Evolutionary conservation across 2,888 invertebrate species (phyloP).

Genomic region (Ornithoptera alexandrae): DNA sequence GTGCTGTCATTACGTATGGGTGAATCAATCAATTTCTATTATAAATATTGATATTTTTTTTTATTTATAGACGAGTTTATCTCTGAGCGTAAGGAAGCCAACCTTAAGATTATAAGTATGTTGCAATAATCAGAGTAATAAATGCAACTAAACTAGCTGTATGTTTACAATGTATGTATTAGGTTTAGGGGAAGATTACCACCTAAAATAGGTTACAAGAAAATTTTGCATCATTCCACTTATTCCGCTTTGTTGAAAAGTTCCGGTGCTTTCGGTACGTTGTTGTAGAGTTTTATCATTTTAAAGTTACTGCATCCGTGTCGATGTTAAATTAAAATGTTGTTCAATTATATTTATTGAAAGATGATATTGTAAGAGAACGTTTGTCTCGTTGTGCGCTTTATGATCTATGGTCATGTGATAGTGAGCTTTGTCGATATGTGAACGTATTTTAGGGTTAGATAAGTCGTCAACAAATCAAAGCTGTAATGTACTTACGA

Average conservation of each 20-base stretch:
- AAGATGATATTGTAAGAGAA: conserved; percentile 9
- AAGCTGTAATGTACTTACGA: conserved; percentile 56
- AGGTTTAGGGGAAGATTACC: conserved; percentile 17
- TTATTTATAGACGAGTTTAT: not conserved
- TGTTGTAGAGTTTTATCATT: conserved; percentile 20
- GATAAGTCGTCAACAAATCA: conserved; percentile 26
- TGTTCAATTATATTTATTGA: conserved; percentile 27
- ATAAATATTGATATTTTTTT: not conserved
- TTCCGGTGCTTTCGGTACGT: conserved; percentile 23
- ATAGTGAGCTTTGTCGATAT: conserved; percentile 30
- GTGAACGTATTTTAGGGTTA: conserved; percentile 26
- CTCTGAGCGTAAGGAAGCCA: not conserved
- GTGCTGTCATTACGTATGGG: not conserved
- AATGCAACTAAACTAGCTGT: not conserved
- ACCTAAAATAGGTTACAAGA: conserved; percentile 20
- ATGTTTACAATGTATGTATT: conserved; percentile 6
- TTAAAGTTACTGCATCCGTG: conserved; percentile 1
- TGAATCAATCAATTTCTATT: not conserved
- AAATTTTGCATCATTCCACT: conserved; percentile 25
- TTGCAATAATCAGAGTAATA: not conserved
- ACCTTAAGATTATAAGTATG: not conserved
- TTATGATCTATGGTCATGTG: conserved; percentile 25
- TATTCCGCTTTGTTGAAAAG: conserved; percentile 2
- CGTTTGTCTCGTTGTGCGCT: not conserved
- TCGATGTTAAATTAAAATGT: conserved; percentile 24